A percentile compares a stretch with the other conserved stretches of the same genome.
These are phyloP conservation scores for Pristionchus pacificus DNA, from an alignment of 1,140 invertebrate species.

Conservation along the genomic window DNA sequence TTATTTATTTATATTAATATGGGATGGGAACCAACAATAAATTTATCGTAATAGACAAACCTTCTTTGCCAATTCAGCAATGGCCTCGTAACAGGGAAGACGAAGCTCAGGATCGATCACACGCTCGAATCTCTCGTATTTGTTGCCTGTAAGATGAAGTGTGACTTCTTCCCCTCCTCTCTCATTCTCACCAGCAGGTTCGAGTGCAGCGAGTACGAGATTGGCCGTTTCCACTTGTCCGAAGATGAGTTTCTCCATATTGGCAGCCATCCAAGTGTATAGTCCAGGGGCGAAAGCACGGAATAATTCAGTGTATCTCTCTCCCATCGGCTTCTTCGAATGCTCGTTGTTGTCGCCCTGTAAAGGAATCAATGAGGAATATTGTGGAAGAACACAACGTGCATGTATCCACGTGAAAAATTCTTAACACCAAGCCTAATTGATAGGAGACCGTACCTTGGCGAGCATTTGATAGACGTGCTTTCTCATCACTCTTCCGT, in stretches of 20 bases:
- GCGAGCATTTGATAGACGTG: conserved; percentile 16
- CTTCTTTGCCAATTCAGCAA: conserved; percentile 27
- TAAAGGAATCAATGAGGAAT: no score
- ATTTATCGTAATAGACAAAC: background rate
- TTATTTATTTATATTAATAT: no score
- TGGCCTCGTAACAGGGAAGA: conserved; percentile 21
- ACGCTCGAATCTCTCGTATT: conserved; percentile 32
- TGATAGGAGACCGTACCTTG: background rate
- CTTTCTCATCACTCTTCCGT: conserved; percentile 55
- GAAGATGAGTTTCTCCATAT: conserved; percentile 36
- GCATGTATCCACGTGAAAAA: conserved; percentile 19
- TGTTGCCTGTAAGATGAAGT: conserved; percentile 22
- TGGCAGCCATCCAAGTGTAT: conserved; percentile 30
- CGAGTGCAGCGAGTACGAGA: conserved; percentile 20
- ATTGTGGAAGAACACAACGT: no score
- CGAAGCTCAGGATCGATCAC: conserved; percentile 17
- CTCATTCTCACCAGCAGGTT: conserved; percentile 15
- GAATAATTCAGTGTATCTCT: conserved; percentile 33
- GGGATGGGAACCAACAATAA: background rate
- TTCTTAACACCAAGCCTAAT: background rate
- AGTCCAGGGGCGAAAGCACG: conserved; percentile 19
- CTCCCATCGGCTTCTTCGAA: conserved; percentile 26
- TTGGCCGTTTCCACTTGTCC: conserved; percentile 17
- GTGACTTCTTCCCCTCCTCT: background rate
- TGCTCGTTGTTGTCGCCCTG: conserved; percentile 32